Conservation (phyloP, 2,797 vertebrate genomes). For the Cheirogaleus major region DNA sequence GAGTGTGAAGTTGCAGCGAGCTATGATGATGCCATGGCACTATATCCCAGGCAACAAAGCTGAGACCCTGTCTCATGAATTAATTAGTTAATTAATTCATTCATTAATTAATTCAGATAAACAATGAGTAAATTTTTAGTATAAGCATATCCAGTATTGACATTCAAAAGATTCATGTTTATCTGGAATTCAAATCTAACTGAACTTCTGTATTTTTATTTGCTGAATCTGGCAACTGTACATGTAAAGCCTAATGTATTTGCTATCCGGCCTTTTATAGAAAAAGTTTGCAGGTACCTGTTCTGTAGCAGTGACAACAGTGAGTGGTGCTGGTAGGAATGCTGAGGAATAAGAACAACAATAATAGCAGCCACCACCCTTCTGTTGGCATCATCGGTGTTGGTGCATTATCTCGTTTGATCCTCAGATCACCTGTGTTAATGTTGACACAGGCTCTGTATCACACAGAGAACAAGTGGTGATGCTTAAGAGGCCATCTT, state of each 20-base stretch:
- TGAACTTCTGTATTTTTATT: not conserved
- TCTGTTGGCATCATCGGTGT: not conserved
- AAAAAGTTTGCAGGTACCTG: not conserved
- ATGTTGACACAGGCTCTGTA: not conserved
- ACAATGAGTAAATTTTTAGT: not conserved
- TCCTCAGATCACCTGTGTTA: not conserved
- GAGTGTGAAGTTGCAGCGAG: not conserved
- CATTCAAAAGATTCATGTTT: not conserved
- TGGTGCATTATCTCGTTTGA: not conserved
- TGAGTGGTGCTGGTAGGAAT: not conserved
- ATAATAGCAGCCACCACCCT: not conserved
- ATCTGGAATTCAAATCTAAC: conserved; percentile 19
- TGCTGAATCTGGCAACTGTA: not conserved
- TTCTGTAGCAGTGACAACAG: not conserved
- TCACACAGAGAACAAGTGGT: not conserved
- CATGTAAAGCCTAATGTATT: not conserved
- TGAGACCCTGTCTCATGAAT: not conserved
- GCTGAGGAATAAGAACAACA: not conserved
- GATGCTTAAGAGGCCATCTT: not conserved
- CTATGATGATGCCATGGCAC: not conserved
- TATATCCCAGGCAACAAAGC: not conserved
- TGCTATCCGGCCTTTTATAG: not conserved
- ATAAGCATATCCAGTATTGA: not conserved
- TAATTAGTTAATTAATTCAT: too few relatives aligned
- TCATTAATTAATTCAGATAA: not conserved